These are phyloP conservation scores for Stomatorhinus ivindoensis DNA, from an alignment of 2,113 vertebrate genomes.

Conservation along the genomic window DNA sequence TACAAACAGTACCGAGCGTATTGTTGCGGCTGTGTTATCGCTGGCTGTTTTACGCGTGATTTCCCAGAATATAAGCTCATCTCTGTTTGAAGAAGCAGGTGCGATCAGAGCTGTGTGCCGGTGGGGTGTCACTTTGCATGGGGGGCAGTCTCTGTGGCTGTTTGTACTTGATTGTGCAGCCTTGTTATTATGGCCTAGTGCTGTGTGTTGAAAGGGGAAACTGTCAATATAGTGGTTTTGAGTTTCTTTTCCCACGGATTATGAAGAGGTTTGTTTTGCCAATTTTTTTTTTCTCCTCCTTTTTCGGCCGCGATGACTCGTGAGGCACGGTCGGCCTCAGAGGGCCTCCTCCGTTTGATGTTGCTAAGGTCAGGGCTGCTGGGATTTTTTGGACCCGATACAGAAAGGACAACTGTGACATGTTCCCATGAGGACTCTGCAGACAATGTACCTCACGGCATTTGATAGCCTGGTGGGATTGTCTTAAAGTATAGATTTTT, in stretches of 20 bases:
- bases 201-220: conserved; percentile 5
- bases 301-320: not conserved
- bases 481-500: not conserved
- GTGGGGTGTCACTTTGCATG: conserved; percentile 1
- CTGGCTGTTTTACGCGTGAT: not conserved
- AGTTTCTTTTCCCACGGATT: conserved; percentile 11
- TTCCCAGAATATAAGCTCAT: not conserved
- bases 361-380: not conserved
- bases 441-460: not conserved
- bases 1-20: not conserved
- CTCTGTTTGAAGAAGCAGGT: conserved; percentile 3
- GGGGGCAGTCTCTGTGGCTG: not conserved
- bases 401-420: not conserved
- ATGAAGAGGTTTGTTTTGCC: conserved; percentile 4
- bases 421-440: not conserved
- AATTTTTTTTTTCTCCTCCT: not conserved
- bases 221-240: conserved; percentile 4
- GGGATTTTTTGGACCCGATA: not conserved
- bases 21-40: not conserved
- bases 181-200: not conserved
- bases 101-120: not conserved
- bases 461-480: not conserved
- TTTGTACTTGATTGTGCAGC: not conserved
- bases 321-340: not conserved
- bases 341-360: not conserved